A percentile compares a stretch with the other conserved stretches of the same genome.
Evolutionary conservation across 1,140 invertebrate species (phyloP).

Genomic region (Cydia fagiglandana): DNA sequence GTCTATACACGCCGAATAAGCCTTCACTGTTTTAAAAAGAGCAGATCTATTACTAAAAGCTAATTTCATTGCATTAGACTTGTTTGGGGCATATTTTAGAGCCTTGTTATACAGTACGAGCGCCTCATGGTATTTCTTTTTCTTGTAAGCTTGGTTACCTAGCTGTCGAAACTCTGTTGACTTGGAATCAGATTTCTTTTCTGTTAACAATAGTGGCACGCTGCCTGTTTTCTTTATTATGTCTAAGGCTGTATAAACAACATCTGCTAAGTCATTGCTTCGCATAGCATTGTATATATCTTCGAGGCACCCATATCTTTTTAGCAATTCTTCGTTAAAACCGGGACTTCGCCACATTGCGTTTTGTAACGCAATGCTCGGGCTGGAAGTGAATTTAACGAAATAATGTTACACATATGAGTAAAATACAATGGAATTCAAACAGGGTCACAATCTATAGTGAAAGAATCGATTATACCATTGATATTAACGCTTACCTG

Average conservation of each 20-base stretch:
- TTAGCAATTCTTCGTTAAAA: constrained; percentile 21
- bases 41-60: constrained; percentile 49
- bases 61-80: constrained; percentile 42
- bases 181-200: constrained; percentile 23
- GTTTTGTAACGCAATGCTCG: background rate
- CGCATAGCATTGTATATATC: constrained; percentile 32
- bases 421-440: background rate
- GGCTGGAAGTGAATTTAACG: background rate
- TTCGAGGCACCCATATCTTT: constrained; percentile 16
- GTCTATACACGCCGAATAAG: constrained; percentile 36
- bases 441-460: background rate
- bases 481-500: background rate
- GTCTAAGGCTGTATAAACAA: constrained; percentile 13
- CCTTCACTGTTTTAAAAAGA: constrained; percentile 34
- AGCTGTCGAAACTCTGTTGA: constrained; percentile 31
- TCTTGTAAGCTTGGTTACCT: constrained; percentile 39
- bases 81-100: constrained; percentile 42
- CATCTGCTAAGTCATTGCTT: constrained; percentile 19
- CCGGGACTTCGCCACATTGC: constrained; percentile 21
- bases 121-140: constrained; percentile 32
- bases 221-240: constrained; percentile 8
- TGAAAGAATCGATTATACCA: background rate
- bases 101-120: constrained; percentile 45
- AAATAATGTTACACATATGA: background rate
- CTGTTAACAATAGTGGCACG: constrained; percentile 4